Evolutionary conservation across 2,888 invertebrate genomes (phyloP).

Genomic region (Brachycybe producta): DNA sequence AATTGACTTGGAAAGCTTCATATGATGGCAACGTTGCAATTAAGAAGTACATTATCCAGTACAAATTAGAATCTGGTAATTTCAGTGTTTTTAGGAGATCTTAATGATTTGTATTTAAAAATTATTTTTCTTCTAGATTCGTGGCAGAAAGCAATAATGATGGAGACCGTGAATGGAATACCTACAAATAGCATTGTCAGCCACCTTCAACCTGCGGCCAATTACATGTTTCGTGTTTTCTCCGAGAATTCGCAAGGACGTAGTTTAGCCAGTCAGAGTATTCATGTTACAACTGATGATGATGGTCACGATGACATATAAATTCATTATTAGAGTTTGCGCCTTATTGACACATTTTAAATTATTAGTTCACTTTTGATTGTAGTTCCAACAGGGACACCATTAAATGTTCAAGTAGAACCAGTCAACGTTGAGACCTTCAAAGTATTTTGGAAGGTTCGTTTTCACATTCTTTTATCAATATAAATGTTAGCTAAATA

Average conservation of each 20-base stretch:
- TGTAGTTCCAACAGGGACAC: slow-evolving; percentile 11
- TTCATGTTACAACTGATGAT: slow-evolving; percentile 27
- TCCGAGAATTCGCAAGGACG: slow-evolving; percentile 1
- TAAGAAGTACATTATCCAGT: slow-evolving; percentile 31
- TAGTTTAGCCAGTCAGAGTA: slow-evolving; percentile 28
- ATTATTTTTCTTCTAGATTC: background rate
- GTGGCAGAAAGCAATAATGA: background rate
- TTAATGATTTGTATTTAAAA: background rate
- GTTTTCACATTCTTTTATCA: background rate
- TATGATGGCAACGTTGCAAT: slow-evolving; percentile 32
- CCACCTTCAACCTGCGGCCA: background rate
- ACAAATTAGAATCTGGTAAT: slow-evolving; percentile 25
- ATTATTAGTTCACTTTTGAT: background rate
- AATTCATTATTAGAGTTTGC: background rate
- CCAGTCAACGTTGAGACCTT: slow-evolving; percentile 12
- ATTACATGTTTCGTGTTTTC: background rate
- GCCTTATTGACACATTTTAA: background rate
- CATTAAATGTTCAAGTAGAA: slow-evolving; percentile 12
- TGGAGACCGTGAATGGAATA: slow-evolving; percentile 7
- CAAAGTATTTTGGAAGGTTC: slow-evolving; percentile 13
- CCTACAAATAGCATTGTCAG: slow-evolving; percentile 1
- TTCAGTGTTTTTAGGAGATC: background rate
- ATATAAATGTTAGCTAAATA: background rate
- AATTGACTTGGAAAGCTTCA: slow-evolving; percentile 30
- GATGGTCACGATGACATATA: background rate